These are phyloP conservation scores for Pollimyrus isidori DNA, from an alignment of 2,113 vertebrate species.

Conservation along the genomic window DNA sequence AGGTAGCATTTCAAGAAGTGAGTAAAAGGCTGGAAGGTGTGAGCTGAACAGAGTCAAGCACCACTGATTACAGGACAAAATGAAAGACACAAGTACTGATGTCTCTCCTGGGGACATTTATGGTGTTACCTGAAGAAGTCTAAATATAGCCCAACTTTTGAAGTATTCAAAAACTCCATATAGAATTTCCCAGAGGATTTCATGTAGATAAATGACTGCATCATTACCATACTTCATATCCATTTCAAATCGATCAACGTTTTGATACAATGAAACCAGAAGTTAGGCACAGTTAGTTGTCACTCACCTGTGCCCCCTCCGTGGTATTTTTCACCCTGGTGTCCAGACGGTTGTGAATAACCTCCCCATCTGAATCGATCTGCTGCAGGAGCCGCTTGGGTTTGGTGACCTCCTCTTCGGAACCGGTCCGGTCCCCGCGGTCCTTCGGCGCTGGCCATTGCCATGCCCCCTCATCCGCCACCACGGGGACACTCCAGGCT, in stretches of 20 bases:
- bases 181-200: not conserved
- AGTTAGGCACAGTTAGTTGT: not conserved
- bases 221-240: not conserved
- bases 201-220: not conserved
- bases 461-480: not conserved
- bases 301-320: constrained; percentile 57
- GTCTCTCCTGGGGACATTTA: not conserved
- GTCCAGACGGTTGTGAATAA: constrained; percentile 66
- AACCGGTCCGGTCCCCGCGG: constrained; percentile 37
- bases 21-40: not conserved
- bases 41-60: not conserved
- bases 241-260: not conserved
- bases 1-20: not conserved
- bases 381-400: constrained; percentile 77
- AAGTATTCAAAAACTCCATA: not conserved
- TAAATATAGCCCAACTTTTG: not conserved
- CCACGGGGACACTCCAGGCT: constrained; percentile 37
- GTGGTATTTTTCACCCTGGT: constrained; percentile 65
- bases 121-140: not conserved
- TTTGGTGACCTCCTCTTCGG: constrained; percentile 63
- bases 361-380: constrained; percentile 68
- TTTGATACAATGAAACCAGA: not conserved
- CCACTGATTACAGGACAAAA: not conserved
- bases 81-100: not conserved
- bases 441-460: constrained; percentile 37